Conservation (phyloP, 2,888 invertebrate species). For the Cataglyphis livida region DNA sequence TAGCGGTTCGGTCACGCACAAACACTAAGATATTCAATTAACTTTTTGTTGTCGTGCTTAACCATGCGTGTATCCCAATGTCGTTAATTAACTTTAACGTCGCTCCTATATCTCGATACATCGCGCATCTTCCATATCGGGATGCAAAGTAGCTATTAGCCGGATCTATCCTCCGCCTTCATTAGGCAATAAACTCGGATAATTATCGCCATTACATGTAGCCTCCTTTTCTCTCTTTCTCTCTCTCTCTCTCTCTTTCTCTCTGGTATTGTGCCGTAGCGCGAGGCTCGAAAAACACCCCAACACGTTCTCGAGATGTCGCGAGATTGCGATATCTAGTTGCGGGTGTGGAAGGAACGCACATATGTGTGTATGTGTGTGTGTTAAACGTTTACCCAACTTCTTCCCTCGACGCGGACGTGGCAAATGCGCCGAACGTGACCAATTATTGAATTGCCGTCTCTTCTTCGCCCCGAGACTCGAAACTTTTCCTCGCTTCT, state of each 20-base stretch:
- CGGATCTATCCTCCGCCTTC: conserved; percentile 67
- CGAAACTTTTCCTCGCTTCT: neutral
- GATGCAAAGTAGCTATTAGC: conserved; percentile 75
- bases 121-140: conserved; percentile 59
- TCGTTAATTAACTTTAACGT: conserved; percentile 71
- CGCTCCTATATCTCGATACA: neutral
- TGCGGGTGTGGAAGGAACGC: neutral
- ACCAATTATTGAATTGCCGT: conserved; percentile 61
- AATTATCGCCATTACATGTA: conserved; percentile 68
- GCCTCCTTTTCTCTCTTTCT: neutral
- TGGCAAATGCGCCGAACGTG: conserved; percentile 56
- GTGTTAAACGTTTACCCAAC: conserved; percentile 58
- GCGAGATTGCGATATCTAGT: conserved; percentile 45
- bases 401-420: conserved; percentile 31
- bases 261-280: neutral
- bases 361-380: neutral
- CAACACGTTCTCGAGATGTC: conserved; percentile 50
- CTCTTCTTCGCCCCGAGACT: conserved; percentile 17
- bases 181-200: conserved; percentile 72
- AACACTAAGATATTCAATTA: conserved; percentile 66
- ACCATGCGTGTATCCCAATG: conserved; percentile 47
- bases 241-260: no score
- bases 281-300: conserved; percentile 35
- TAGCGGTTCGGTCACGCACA: conserved; percentile 15
- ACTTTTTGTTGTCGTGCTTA: conserved; percentile 62